These are phyloP conservation scores for Cheilosia urbana DNA, from an alignment of 2,888 invertebrate species.

Conservation along the genomic window DNA sequence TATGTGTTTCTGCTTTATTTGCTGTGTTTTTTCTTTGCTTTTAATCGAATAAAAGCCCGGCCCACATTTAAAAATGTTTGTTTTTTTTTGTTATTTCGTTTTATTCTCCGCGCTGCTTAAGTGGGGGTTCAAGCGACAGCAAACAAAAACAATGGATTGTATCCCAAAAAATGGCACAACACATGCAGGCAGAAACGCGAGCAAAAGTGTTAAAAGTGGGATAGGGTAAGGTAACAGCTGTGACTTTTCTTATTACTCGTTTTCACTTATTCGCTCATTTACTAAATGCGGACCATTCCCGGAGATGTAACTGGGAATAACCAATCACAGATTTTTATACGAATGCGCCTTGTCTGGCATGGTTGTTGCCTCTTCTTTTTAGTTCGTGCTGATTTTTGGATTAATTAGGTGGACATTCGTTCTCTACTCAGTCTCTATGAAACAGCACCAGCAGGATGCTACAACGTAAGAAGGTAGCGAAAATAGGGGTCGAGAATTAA, in stretches of 20 bases:
- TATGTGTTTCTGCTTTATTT: conserved; percentile 41
- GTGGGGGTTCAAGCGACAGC: conserved; percentile 52
- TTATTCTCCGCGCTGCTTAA: conserved; percentile 24
- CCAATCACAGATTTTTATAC: conserved; percentile 56
- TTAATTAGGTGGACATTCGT: conserved; percentile 41
- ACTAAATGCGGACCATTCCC: conserved; percentile 33
- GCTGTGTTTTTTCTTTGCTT: conserved; percentile 20
- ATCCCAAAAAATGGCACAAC: conserved; percentile 17
- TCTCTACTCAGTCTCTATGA: conserved; percentile 1
- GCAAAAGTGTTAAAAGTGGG: conserved; percentile 41
- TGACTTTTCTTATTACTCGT: conserved; percentile 25
- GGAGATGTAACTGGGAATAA: conserved; percentile 42
- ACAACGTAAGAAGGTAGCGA: not conserved
- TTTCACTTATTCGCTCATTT: conserved; percentile 45
- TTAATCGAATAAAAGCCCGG: conserved; percentile 69
- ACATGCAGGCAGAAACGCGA: conserved; percentile 12
- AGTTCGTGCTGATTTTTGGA: conserved; percentile 13
- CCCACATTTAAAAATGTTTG: conserved; percentile 42
- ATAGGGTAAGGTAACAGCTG: conserved; percentile 11
- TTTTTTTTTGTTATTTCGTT: conserved; percentile 14
- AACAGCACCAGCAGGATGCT: not conserved
- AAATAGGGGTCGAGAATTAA: conserved; percentile 65
- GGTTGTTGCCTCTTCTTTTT: not conserved
- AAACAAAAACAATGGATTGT: conserved; percentile 45
- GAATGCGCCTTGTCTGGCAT: not conserved